Percentiles rank a stretch among this genome's conserved stretches.
Evolutionary conservation across 2,797 vertebrate genomes (phyloP).

Genomic region (Rhadinocentrus ornatus): DNA sequence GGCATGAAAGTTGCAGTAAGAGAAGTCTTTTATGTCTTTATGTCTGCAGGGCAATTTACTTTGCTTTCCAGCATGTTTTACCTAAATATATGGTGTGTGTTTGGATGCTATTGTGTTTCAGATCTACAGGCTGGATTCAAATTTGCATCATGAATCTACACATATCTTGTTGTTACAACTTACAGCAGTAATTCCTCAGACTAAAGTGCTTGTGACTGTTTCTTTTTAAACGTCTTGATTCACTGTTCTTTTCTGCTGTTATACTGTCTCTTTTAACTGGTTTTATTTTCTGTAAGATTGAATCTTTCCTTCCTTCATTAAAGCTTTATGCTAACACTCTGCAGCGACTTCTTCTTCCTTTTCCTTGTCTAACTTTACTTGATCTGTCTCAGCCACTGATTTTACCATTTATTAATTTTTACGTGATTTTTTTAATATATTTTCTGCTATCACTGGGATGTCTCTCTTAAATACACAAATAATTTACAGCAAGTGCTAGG

Average conservation of each 20-base stretch:
- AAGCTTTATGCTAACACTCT: slow-evolving; percentile 69
- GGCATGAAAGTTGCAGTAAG: slow-evolving; percentile 66
- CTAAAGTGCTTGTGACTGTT: slow-evolving; percentile 32
- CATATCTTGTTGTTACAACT: slow-evolving; percentile 35
- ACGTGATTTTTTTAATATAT: slow-evolving; percentile 44
- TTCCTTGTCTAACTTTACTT: slow-evolving; percentile 54
- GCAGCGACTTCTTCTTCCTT: slow-evolving; percentile 60
- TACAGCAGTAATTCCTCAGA: slow-evolving; percentile 52
- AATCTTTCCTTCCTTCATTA: slow-evolving; percentile 70
- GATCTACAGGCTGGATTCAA: slow-evolving; percentile 52
- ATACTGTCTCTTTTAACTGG: slow-evolving; percentile 41
- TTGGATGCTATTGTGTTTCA: slow-evolving; percentile 56
- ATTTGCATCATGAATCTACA: slow-evolving; percentile 41
- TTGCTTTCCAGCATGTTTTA: slow-evolving; percentile 59
- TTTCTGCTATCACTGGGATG: slow-evolving; percentile 17
- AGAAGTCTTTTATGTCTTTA: slow-evolving; percentile 72
- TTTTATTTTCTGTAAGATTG: slow-evolving; percentile 44
- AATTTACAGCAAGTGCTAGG: slow-evolving; percentile 19
- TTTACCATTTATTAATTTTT: slow-evolving; percentile 25
- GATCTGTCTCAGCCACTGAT: slow-evolving; percentile 28
- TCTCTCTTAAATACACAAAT: slow-evolving; percentile 9
- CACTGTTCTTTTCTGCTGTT: slow-evolving; percentile 40
- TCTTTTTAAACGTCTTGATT: slow-evolving; percentile 49
- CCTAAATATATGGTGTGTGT: slow-evolving; percentile 51
- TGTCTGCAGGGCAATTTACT: slow-evolving; percentile 64